Conservation (phyloP, 1,140 invertebrate species). For the Bombus breviceps region DNA sequence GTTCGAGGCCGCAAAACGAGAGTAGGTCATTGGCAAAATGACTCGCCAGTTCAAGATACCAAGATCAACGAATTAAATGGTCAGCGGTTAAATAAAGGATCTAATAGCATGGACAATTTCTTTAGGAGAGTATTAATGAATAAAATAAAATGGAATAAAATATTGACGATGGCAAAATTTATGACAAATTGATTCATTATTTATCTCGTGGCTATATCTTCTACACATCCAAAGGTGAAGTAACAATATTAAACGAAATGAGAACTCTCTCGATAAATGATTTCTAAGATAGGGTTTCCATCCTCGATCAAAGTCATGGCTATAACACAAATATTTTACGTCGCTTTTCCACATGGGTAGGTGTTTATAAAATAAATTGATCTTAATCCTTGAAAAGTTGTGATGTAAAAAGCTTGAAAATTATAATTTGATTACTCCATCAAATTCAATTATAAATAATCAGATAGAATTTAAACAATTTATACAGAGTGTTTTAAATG, state of each 20-base stretch:
- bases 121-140: not conserved
- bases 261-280: not conserved
- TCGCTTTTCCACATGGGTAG: too few relatives aligned
- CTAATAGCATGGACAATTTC: not conserved
- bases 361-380: not conserved
- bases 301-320: not conserved
- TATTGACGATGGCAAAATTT: not conserved
- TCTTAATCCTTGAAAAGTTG: not conserved
- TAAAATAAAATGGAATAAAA: not conserved
- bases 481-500: not conserved
- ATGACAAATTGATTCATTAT: not conserved
- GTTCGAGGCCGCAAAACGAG: not conserved
- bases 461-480: not conserved
- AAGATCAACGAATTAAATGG: slow-evolving; percentile 7
- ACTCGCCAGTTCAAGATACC: not conserved
- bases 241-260: not conserved
- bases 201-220: not conserved
- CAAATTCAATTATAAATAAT: not conserved
- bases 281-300: not conserved
- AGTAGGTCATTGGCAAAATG: slow-evolving; percentile 16
- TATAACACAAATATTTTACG: not conserved
- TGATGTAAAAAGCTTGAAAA: not conserved
- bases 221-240: not conserved
- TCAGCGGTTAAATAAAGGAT: not conserved
- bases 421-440: not conserved